These are phyloP conservation scores for Phalloptychus januarius DNA, from an alignment of 2,797 vertebrate genomes.

Conservation along the genomic window DNA sequence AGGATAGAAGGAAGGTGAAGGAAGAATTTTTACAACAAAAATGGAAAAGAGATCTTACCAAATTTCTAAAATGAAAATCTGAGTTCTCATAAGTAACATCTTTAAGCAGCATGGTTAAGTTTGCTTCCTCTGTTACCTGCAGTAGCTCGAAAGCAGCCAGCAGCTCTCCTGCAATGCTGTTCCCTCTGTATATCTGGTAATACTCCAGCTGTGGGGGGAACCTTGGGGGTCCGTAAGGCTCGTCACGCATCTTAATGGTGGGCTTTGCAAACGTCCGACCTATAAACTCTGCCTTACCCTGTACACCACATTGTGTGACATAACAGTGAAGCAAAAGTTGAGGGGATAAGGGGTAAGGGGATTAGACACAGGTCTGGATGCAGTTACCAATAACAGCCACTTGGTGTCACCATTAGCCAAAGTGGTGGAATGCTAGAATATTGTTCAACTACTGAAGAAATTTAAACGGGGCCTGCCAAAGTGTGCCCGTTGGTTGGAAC, in stretches of 20 bases:
- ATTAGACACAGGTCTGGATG: conserved; percentile 39
- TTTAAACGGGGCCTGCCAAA: no score
- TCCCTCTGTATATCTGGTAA: conserved; percentile 96
- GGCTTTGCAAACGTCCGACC: conserved; percentile 96
- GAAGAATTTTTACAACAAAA: not conserved
- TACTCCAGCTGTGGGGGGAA: conserved; percentile 96
- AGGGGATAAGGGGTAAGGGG: conserved; percentile 47
- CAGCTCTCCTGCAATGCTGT: conserved; percentile 90
- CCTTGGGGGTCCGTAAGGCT: conserved; percentile 89
- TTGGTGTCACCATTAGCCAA: conserved; percentile 51
- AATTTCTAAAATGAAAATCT: conserved; percentile 2
- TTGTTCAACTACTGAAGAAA: not conserved
- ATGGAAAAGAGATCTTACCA: not conserved
- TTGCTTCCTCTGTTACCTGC: conserved; percentile 81
- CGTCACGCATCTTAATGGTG: conserved; percentile 94
- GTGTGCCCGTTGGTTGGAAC: no score
- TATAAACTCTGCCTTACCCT: conserved; percentile 98
- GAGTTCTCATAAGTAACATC: not conserved
- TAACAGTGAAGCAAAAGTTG: conserved; percentile 41
- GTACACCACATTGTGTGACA: conserved; percentile 41
- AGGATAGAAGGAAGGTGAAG: not conserved
- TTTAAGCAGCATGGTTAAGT: not conserved
- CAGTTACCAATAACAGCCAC: conserved; percentile 37
- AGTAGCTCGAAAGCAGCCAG: conserved; percentile 96
- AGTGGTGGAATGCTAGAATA: conserved; percentile 5